Conservation (phyloP, 1,140 invertebrate genomes). For the Portunus trituberculatus region DNA sequence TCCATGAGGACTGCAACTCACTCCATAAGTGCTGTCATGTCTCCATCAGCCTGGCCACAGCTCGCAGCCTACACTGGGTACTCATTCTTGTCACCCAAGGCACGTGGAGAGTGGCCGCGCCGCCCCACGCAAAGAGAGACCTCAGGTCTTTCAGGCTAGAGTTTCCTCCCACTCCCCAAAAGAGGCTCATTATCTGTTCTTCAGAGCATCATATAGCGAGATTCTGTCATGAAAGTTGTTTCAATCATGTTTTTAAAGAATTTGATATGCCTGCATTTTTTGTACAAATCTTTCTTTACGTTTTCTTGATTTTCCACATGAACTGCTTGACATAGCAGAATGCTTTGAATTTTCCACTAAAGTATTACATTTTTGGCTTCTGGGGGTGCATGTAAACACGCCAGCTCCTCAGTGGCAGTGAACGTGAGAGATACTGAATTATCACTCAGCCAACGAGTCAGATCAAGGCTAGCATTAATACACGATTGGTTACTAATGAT, state of each 20-base stretch:
- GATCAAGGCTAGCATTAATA: neutral
- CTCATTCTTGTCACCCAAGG: neutral
- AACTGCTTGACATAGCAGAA: constrained; percentile 74
- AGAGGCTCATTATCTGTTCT: constrained; percentile 50
- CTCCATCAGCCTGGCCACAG: neutral
- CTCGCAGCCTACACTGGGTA: neutral
- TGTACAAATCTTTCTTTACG: constrained; percentile 71
- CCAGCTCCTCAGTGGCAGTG: constrained; percentile 71
- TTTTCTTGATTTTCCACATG: constrained; percentile 70
- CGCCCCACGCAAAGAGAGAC: constrained; percentile 17
- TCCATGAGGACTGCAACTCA: neutral
- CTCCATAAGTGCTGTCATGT: neutral
- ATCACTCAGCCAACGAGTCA: neutral
- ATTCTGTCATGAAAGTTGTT: constrained; percentile 46
- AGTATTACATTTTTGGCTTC: constrained; percentile 73
- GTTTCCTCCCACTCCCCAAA: constrained; percentile 5
- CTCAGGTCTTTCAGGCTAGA: neutral
- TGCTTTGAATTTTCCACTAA: constrained; percentile 75
- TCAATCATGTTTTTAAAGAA: constrained; percentile 53
- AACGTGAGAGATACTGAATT: constrained; percentile 3
- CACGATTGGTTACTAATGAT: neutral
- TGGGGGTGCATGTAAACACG: constrained; percentile 74
- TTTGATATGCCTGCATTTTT: constrained; percentile 72
- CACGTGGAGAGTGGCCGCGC: neutral
- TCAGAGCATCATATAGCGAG: constrained; percentile 14